phyloP scores from a whole-genome alignment of 2,888 invertebrate genomes.

The Chaetogeoica ovagalla region DNA sequence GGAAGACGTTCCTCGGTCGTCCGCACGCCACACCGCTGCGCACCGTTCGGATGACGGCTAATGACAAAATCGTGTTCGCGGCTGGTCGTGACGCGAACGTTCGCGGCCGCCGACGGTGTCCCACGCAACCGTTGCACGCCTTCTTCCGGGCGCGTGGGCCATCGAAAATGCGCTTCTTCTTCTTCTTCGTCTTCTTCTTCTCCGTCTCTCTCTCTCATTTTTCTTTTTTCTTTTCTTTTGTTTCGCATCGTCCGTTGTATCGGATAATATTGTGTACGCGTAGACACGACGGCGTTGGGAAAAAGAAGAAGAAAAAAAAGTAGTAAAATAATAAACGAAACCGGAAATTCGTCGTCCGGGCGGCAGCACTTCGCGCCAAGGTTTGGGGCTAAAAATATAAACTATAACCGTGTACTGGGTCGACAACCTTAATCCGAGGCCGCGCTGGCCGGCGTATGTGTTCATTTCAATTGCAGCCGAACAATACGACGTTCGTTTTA shows the following conservation, averaged over 20 bases:
- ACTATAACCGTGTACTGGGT: conserved; percentile 2
- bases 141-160: conserved; percentile 50
- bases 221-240: not conserved
- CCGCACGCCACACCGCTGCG: not conserved
- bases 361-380: not conserved
- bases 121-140: conserved; percentile 48
- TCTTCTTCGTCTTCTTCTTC: not conserved
- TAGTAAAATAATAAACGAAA: conserved; percentile 6
- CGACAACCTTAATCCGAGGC: conserved; percentile 11
- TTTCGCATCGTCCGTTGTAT: conserved; percentile 33
- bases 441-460: too few species aligned
- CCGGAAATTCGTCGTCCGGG: conserved; percentile 25
- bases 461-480: too few species aligned
- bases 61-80: conserved; percentile 53
- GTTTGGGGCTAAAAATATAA: conserved; percentile 18
- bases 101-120: conserved; percentile 20
- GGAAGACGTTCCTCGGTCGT: conserved; percentile 27
- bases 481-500: too few species aligned
- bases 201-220: not conserved
- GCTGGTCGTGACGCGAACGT: conserved; percentile 42
- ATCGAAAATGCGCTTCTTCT: conserved; percentile 31
- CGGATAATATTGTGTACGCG: conserved; percentile 25
- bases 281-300: conserved; percentile 33
- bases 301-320: too few species aligned
- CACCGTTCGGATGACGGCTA: conserved; percentile 30